A percentile compares a stretch with the other conserved stretches of the same genome.
These are phyloP conservation scores for Rugalucina vietnamica DNA, from an alignment of 2,888 invertebrate species.

Conservation along the genomic window DNA sequence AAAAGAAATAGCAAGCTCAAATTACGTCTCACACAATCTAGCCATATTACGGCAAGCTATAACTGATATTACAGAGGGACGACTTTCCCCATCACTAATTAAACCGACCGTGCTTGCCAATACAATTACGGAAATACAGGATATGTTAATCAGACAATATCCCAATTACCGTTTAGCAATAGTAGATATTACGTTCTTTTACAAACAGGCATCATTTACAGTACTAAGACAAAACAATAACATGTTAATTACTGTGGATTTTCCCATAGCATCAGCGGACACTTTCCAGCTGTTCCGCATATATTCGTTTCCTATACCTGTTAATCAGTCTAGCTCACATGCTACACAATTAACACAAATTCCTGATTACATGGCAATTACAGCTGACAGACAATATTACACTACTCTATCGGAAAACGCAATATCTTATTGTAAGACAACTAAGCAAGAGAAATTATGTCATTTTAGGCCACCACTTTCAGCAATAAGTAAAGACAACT, in stretches of 20 bases:
- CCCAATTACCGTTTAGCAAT: neutral
- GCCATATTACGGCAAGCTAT: neutral
- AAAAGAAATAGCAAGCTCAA: neutral
- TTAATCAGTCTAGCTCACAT: neutral
- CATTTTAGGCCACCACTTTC: neutral
- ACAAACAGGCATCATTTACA: neutral
- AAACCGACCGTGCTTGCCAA: neutral
- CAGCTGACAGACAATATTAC: neutral
- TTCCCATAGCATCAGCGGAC: neutral
- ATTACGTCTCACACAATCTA: neutral
- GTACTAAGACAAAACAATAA: neutral
- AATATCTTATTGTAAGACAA: neutral
- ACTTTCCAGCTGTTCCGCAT: neutral
- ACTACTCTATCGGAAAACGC: neutral
- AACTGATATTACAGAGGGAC: neutral
- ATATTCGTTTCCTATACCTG: neutral
- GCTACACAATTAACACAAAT: neutral
- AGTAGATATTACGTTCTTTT: neutral
- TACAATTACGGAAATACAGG: neutral
- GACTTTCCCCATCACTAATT: neutral
- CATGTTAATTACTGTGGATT: neutral
- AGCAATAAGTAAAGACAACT: neutral
- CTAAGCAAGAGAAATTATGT: neutral
- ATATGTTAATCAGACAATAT: neutral
- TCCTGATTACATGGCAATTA: neutral